Evolutionary conservation across 2,113 vertebrate genomes (phyloP).

Genomic region (Acinonyx jubatus): DNA sequence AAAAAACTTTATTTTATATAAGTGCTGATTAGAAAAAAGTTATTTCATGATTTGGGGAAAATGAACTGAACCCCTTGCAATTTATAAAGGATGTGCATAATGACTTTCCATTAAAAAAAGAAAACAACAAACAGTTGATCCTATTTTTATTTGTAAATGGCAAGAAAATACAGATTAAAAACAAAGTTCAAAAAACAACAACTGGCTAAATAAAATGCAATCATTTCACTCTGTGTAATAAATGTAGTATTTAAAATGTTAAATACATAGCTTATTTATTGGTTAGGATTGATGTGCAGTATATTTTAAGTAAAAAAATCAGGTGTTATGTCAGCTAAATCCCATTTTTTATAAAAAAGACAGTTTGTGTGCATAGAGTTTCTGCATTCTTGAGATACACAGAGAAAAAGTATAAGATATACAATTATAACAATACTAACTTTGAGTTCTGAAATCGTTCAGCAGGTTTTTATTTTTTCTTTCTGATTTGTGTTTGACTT

Average conservation of each 20-base stretch:
- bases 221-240: not conserved
- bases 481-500: not conserved
- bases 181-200: not conserved
- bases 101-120: not conserved
- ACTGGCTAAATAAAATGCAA: not conserved
- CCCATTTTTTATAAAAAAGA: not conserved
- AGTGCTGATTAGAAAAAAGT: not conserved
- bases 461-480: not conserved
- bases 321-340: not conserved
- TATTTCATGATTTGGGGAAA: not conserved
- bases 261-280: not conserved
- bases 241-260: not conserved
- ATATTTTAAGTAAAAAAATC: not conserved
- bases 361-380: not conserved
- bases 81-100: not conserved
- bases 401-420: not conserved
- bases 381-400: not conserved
- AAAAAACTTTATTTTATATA: not conserved
- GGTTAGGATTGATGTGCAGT: not conserved
- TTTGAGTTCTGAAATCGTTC: not conserved
- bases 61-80: not conserved
- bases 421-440: not conserved
- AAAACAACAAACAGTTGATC: not conserved
- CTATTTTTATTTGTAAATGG: not conserved
- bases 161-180: not conserved